Evolutionary conservation across 2,797 vertebrate species (phyloP).

Genomic region (Chaetophractus vellerosus): DNA sequence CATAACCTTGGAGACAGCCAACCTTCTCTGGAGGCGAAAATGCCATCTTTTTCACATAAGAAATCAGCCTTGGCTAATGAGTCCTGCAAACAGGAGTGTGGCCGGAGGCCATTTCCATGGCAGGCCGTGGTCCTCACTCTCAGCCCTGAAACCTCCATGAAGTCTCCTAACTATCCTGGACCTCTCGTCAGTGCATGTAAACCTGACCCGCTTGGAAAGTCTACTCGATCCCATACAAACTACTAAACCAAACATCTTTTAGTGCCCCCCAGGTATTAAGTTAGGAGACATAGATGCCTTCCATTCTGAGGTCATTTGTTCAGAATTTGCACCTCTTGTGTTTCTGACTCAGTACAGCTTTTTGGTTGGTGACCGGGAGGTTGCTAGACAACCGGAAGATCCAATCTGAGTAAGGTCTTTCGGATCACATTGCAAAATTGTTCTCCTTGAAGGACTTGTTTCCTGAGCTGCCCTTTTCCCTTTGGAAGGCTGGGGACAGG

Average conservation of each 20-base stretch:
- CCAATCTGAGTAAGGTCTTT: neutral
- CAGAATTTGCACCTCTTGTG: neutral
- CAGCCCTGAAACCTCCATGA: neutral
- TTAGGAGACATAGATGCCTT: neutral
- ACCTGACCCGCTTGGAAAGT: no score
- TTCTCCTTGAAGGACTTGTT: neutral
- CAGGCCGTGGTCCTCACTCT: neutral
- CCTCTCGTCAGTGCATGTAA: neutral
- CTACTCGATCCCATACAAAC: rapidly evolving
- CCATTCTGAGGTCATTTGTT: neutral
- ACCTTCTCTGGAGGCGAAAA: neutral
- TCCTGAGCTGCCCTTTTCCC: neutral
- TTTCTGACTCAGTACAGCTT: neutral
- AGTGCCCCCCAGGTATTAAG: neutral
- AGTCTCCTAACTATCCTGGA: no score
- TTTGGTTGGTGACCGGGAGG: neutral
- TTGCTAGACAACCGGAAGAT: neutral
- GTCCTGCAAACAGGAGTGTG: neutral
- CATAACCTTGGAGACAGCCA: neutral
- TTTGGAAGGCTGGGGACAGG: no score
- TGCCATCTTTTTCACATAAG: neutral
- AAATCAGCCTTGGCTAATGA: neutral
- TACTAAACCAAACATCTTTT: rapidly evolving
- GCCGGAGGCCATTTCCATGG: no score
- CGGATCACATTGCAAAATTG: neutral